phyloP scores from a whole-genome alignment of 1,140 invertebrate genomes.

The Lucilia cuprina region DNA sequence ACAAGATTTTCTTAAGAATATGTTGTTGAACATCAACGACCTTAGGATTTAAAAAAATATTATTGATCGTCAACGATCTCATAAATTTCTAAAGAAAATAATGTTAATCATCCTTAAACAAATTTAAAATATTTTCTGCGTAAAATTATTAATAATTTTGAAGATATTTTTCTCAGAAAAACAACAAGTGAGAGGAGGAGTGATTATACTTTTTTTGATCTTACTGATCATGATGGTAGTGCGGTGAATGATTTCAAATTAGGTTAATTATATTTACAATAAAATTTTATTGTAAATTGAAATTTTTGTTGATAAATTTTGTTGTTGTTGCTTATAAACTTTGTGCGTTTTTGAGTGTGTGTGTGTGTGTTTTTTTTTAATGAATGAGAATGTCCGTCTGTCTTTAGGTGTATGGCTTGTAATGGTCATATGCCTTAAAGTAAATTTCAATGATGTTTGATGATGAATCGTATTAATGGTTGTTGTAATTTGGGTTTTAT shows the following conservation, averaged over 20 bases:
- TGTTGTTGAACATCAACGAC: no score
- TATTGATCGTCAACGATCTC: no score
- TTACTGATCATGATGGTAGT: neutral
- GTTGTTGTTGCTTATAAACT: neutral
- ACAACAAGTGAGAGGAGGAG: neutral
- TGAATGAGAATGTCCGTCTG: neutral
- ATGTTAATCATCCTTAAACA: no score
- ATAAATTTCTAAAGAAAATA: no score
- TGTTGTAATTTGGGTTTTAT: neutral
- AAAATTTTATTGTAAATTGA: neutral
- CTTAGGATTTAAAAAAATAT: no score
- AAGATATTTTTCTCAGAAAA: no score
- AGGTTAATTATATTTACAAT: slow-evolving; percentile 2
- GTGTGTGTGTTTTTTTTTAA: neutral
- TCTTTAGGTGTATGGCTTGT: neutral
- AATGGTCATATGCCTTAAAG: slow-evolving; percentile 8
- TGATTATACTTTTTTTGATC: neutral
- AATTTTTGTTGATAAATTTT: neutral
- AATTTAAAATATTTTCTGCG: no score
- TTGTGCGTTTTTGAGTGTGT: no score
- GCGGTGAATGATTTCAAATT: neutral
- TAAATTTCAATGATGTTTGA: neutral
- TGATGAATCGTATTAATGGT: neutral
- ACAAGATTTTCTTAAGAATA: no score
- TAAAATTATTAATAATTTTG: no score